Conservation (phyloP, 2,888 invertebrate species). For the Tipula vernalis region DNA sequence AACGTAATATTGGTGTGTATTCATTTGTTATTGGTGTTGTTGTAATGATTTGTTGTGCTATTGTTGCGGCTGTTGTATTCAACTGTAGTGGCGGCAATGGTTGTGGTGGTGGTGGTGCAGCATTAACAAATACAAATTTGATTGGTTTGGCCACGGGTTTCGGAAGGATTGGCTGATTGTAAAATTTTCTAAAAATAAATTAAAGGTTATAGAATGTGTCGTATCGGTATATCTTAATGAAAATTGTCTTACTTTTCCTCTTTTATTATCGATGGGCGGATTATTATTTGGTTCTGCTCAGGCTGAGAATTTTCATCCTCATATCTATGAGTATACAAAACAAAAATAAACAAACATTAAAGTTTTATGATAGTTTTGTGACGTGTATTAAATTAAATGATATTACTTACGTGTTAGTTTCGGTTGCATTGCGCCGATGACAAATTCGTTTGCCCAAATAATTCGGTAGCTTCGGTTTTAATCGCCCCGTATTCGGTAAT, state of each 20-base stretch:
- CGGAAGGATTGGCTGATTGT: not conserved
- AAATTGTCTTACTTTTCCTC: not conserved
- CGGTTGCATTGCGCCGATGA: not conserved
- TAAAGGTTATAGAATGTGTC: not conserved
- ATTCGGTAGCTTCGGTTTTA: not conserved
- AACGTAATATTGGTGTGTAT: not conserved
- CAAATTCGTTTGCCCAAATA: not conserved
- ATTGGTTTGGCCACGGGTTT: not conserved
- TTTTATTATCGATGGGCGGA: not conserved
- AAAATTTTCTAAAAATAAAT: not conserved
- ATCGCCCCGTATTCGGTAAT: not conserved
- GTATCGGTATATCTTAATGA: not conserved
- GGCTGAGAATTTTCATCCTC: not conserved
- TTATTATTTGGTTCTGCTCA: not conserved
- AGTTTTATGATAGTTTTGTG: not conserved
- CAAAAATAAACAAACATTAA: not conserved
- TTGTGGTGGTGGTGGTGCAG: not conserved
- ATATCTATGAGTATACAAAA: not conserved
- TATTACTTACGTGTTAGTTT: not conserved
- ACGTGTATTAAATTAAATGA: not conserved
- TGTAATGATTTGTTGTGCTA: not conserved
- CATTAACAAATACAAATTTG: not conserved
- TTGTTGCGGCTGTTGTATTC: not conserved
- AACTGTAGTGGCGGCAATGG: not conserved
- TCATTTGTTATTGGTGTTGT: not conserved